phyloP scores from a whole-genome alignment of 2,113 vertebrate species.

The Furnarius figulus region DNA sequence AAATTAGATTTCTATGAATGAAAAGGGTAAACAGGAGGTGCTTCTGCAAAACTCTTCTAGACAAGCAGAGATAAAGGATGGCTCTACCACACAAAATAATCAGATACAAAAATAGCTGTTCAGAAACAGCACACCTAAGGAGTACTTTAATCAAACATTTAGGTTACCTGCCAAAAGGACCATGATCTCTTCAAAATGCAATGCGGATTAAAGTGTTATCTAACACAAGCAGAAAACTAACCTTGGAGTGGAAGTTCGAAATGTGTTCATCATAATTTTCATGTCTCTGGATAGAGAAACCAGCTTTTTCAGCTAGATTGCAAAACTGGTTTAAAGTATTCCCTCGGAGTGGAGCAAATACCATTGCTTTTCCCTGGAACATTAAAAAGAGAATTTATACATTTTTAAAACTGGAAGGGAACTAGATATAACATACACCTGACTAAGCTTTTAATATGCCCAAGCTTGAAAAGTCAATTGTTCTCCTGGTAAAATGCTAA shows the following conservation, averaged over 20 bases:
- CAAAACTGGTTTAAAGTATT: slow-evolving; percentile 92
- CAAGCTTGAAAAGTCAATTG: neutral
- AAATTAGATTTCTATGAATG: slow-evolving; percentile 77
- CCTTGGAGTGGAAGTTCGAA: slow-evolving; percentile 94
- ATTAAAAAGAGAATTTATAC: slow-evolving; percentile 71
- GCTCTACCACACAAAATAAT: slow-evolving; percentile 81
- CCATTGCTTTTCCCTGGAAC: slow-evolving; percentile 90
- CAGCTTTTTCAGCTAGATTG: slow-evolving; percentile 88
- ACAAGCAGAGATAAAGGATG: slow-evolving; percentile 78
- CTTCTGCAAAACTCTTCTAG: slow-evolving; percentile 78
- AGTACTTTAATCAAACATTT: slow-evolving; percentile 84
- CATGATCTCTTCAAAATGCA: slow-evolving; percentile 85
- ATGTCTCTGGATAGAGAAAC: slow-evolving; percentile 88
- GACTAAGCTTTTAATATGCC: slow-evolving; percentile 26
- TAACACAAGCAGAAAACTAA: slow-evolving; percentile 83
- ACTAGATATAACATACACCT: slow-evolving; percentile 34
- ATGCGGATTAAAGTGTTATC: slow-evolving; percentile 84
- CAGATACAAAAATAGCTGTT: slow-evolving; percentile 81
- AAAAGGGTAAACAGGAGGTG: slow-evolving; percentile 74
- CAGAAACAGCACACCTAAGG: slow-evolving; percentile 80
- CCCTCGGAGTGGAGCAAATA: slow-evolving; percentile 92
- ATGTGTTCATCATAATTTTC: slow-evolving; percentile 95
- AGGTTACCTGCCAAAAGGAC: slow-evolving; percentile 84
- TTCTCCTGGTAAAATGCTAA: slow-evolving; percentile 22
- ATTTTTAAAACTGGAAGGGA: slow-evolving; percentile 65